These are phyloP conservation scores for Ridgeia piscesae DNA, from an alignment of 1,140 invertebrate genomes.

Conservation along the genomic window DNA sequence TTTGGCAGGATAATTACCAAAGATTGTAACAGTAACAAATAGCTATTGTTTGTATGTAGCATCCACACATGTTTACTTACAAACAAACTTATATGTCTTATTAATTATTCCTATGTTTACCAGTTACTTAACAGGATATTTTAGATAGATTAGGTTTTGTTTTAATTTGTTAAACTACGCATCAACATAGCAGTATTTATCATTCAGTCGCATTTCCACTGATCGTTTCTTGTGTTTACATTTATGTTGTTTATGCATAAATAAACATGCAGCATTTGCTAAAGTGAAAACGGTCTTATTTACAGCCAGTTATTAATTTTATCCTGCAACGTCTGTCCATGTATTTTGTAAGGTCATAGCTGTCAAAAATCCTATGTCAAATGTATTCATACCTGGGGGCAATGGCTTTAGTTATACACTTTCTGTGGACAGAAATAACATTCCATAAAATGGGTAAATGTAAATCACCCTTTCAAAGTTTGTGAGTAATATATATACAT, in stretches of 20 bases:
- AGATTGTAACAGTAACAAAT: background rate
- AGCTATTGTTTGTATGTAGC: background rate
- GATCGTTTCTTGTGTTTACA: background rate
- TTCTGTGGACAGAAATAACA: too few relatives aligned
- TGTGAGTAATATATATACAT: too few relatives aligned
- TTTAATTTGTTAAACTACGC: background rate
- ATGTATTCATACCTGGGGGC: too few relatives aligned
- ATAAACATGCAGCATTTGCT: background rate
- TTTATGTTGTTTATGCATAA: slow-evolving; percentile 6
- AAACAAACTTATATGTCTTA: background rate
- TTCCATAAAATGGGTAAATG: too few relatives aligned
- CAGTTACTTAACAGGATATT: background rate
- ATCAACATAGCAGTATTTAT: background rate
- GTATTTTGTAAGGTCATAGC: too few relatives aligned
- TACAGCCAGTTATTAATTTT: background rate
- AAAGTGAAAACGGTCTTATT: background rate
- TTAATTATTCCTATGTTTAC: background rate
- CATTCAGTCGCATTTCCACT: background rate
- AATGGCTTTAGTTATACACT: too few relatives aligned
- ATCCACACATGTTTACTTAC: background rate
- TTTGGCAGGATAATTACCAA: background rate
- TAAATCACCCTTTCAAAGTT: too few relatives aligned
- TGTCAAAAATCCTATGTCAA: too few relatives aligned
- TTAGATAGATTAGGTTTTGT: background rate
- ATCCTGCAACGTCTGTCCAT: background rate